These are phyloP conservation scores for Neodon shergylaensis DNA, from an alignment of 2,113 vertebrate genomes.

Conservation along the genomic window DNA sequence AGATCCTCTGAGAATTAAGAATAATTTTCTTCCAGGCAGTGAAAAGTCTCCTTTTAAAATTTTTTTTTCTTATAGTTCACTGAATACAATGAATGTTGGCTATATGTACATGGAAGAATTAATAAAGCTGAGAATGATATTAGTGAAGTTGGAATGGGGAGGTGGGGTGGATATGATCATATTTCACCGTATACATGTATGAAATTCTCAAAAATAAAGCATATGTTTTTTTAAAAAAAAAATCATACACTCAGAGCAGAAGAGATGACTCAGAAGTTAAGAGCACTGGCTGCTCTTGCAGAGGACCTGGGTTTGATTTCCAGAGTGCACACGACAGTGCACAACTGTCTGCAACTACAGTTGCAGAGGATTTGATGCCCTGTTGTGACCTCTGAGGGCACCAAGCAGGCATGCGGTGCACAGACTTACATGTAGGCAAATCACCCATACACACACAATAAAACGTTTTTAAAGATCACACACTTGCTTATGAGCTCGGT, in stretches of 20 bases:
- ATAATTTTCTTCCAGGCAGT: background rate
- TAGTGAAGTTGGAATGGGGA: background rate
- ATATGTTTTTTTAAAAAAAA: no score
- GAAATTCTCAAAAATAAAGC: background rate
- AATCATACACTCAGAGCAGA: background rate
- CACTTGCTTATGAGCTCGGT: background rate
- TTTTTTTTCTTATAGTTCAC: background rate
- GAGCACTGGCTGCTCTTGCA: background rate
- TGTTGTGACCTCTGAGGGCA: background rate
- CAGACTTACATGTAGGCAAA: background rate
- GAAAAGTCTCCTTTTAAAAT: background rate
- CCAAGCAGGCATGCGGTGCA: background rate
- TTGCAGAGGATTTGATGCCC: background rate
- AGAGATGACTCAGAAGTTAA: background rate
- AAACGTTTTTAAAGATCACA: background rate
- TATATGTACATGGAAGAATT: background rate
- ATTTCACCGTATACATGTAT: background rate
- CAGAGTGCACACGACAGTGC: background rate
- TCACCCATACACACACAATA: background rate
- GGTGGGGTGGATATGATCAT: background rate
- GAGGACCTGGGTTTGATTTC: background rate
- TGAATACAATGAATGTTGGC: no score
- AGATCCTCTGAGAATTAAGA: background rate
- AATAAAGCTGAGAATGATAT: background rate
- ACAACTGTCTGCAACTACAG: background rate